Evolutionary conservation across 2,113 vertebrate species (phyloP).

Genomic region (Megaceryle maxima): DNA sequence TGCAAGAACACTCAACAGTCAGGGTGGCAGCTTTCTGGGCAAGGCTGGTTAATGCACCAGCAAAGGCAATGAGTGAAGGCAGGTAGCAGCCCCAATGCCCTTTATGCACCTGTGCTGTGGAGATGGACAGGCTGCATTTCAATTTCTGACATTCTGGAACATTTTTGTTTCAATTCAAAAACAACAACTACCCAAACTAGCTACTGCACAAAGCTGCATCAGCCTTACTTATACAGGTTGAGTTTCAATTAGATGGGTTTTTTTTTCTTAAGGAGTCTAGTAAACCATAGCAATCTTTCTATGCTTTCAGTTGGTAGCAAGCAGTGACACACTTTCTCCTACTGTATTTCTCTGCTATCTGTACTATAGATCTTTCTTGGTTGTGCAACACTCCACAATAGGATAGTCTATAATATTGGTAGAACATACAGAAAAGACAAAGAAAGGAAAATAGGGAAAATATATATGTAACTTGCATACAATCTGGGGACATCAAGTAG

Average conservation of each 20-base stretch:
- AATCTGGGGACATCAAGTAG: neutral
- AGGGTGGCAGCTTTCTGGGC: neutral
- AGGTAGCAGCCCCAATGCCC: neutral
- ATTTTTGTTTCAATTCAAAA: neutral
- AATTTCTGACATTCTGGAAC: neutral
- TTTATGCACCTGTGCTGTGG: neutral
- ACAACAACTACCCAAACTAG: neutral
- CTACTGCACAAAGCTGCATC: neutral
- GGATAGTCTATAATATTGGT: neutral
- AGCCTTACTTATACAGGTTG: neutral
- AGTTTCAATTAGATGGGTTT: neutral
- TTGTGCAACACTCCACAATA: neutral
- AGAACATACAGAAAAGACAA: neutral
- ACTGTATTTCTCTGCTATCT: neutral
- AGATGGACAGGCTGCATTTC: neutral
- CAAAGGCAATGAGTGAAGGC: fast-evolving
- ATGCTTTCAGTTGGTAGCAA: neutral
- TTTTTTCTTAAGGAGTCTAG: neutral
- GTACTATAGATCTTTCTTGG: neutral
- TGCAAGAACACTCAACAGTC: neutral
- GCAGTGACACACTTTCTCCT: neutral
- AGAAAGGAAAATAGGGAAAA: neutral
- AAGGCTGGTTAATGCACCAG: neutral
- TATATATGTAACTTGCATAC: neutral
- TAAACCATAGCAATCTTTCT: neutral